Base-by-base conservation (phyloP, 2,888 invertebrate genomes). In the Drosophila merina region DNA sequence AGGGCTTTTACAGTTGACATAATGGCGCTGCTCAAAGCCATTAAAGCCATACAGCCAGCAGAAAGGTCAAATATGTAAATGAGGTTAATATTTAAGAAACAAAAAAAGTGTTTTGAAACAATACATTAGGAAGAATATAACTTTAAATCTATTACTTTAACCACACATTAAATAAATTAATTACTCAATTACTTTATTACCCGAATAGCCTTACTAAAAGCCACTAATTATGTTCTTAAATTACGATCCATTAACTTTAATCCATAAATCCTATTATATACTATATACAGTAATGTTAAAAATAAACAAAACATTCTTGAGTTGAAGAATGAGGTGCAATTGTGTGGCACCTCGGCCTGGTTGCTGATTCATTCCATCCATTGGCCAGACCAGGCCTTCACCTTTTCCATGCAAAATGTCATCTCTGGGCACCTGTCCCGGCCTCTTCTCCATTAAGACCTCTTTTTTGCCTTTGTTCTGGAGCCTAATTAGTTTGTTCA, bases 401-500 rank as follows among this genome's bases (percentile, higher is more conserved):
- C 67, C 79, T 66, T 60, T 68, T 51, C 55, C 42, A 57, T 50
- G 57, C 55, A 79, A 82, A 42, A 78, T 79, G 82, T 73, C 75
- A 58, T 26, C 42, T 45, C 8, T n/a, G 28, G 55, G 55, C 77
- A 76, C 77, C 72, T 79, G 77, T 45, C 40, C 59, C 12, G 10
- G 44, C 40, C 55, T 33, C 38, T 14, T 57, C 28, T 45, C 42
- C 44, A 20, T 38, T 28, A 7, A 28, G 4, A 25, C 36, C 45
- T 50, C 38, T 20, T 63, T 45, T 63, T 40, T 57, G 68, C 48
- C 45, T 10, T 52, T 67, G 25, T 49, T 70, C 59, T 26, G 4
- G 55, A 60, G 69, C 62, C 76, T 78, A 79, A 81, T 85, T 82
- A 78, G 79, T 70, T 70, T 82, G 69, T 59, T 75, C 69, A 72